Percentiles rank a stretch among this genome's conserved stretches.
Conservation (phyloP, 1,140 invertebrate genomes). For the Antheraea pernyi region DNA sequence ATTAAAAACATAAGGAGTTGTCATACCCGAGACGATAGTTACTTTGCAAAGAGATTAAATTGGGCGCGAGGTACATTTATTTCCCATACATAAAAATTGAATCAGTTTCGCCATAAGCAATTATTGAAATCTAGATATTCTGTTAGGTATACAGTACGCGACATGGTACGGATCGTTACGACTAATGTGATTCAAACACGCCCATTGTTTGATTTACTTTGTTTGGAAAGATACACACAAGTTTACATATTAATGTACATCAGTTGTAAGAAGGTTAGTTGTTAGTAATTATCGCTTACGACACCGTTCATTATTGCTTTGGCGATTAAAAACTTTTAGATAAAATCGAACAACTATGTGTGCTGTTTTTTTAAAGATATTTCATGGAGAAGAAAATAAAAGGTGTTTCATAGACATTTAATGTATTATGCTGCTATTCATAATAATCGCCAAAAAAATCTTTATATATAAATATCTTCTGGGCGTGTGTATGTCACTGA, state of each 20-base stretch:
- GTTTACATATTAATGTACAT: neutral
- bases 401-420: too few relatives aligned
- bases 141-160: neutral
- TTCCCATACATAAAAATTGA: neutral
- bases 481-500: too few relatives aligned
- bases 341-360: too few relatives aligned
- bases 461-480: too few relatives aligned
- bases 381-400: too few relatives aligned
- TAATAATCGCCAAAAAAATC: too few relatives aligned
- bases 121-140: neutral
- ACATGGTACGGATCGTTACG: neutral
- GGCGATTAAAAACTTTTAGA: neutral
- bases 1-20: too few relatives aligned
- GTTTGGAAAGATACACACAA: conserved; percentile 8
- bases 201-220: conserved; percentile 16
- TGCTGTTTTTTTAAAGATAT: too few relatives aligned
- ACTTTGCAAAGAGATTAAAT: too few relatives aligned
- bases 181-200: conserved; percentile 6
- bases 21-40: too few relatives aligned
- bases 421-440: too few relatives aligned
- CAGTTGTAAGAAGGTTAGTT: neutral
- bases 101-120: neutral
- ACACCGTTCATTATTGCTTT: neutral
- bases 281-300: neutral
- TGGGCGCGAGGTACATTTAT: too few relatives aligned